These are phyloP conservation scores for Pyrgus malvae DNA, from an alignment of 2,888 invertebrate species.

Conservation along the genomic window DNA sequence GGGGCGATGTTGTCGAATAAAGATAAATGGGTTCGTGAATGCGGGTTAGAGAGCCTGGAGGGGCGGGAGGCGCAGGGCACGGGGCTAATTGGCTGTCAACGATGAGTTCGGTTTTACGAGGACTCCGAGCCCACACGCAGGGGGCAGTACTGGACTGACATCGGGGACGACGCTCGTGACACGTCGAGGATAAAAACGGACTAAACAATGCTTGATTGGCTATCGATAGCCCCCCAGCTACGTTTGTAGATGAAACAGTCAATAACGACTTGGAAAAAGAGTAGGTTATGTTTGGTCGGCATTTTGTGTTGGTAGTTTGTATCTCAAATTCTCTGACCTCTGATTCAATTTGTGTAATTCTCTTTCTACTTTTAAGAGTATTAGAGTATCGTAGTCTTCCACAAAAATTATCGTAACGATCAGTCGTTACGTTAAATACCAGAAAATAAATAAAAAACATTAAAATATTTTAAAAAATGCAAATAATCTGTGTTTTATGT, in stretches of 20 bases:
- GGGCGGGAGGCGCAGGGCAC: constrained; percentile 46
- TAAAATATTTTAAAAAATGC: no score
- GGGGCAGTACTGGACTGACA: constrained; percentile 12
- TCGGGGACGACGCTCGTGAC: constrained; percentile 45
- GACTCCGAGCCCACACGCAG: constrained; percentile 15
- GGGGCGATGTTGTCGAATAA: constrained; percentile 69
- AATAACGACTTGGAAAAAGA: no score
- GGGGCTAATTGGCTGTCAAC: constrained; percentile 78
- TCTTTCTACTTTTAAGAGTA: no score
- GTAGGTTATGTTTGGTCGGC: no score
- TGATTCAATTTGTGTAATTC: no score
- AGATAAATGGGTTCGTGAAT: constrained; percentile 68
- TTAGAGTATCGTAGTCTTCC: no score
- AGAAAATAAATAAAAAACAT: no score
- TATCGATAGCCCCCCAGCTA: constrained; percentile 5
- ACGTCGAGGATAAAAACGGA: constrained; percentile 47
- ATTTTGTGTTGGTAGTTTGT: no score
- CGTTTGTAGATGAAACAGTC: constrained; percentile 5
- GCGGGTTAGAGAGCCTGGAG: constrained; percentile 50
- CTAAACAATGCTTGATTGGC: constrained; percentile 47
- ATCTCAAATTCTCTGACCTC: no score
- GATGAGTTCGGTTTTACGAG: constrained; percentile 57
- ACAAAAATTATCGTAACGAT: no score
- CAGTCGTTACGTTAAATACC: no score
- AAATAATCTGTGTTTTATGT: no score